Percentiles rank a stretch among this genome's conserved stretches.
Conservation (phyloP, 1,140 invertebrate species). For the Argopecten irradians region DNA sequence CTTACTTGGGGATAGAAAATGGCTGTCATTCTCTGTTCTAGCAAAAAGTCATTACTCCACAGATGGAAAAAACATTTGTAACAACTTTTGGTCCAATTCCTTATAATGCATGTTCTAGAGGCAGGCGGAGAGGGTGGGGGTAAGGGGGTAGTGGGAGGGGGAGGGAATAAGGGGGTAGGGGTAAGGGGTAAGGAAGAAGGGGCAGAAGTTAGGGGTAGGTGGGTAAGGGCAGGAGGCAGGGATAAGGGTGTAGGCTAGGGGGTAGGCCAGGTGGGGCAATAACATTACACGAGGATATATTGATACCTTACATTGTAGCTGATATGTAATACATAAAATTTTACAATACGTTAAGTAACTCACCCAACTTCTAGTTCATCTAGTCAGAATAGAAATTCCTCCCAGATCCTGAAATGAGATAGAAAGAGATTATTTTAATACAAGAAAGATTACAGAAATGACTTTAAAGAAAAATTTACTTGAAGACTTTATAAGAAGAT, state of each 20-base stretch:
- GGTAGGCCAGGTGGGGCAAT: no score
- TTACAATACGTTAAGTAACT: no score
- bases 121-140: neutral
- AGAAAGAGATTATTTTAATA: no score
- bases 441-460: no score
- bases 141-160: neutral
- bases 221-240: neutral
- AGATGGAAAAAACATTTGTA: slow-evolving; percentile 3
- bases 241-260: no score
- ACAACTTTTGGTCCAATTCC: neutral
- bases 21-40: neutral
- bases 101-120: neutral
- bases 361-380: neutral
- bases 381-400: neutral
- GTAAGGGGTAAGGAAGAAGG: neutral
- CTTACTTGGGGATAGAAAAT: neutral
- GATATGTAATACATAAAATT: no score
- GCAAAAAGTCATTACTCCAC: neutral
- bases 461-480: no score
- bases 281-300: no score
- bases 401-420: neutral
- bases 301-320: no score
- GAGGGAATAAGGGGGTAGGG: no score
- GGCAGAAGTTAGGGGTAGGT: no score
- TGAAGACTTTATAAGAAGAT: no score